phyloP scores from a whole-genome alignment of 1,140 invertebrate genomes.

The Adelges cooleyi region DNA sequence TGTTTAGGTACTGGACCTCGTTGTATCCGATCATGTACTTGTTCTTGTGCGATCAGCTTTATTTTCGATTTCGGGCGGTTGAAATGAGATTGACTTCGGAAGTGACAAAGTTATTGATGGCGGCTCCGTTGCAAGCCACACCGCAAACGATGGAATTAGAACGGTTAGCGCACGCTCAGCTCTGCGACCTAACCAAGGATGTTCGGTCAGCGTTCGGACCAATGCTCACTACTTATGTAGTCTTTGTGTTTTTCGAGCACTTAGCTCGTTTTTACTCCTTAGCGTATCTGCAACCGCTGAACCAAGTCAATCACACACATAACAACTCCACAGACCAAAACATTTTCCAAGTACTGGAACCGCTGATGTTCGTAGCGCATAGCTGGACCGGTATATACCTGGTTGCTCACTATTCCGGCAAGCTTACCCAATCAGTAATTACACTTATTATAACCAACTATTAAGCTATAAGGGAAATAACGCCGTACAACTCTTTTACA shows the following conservation, averaged over 20 bases:
- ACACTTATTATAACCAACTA: too few species aligned
- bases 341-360: background rate
- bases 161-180: conserved; percentile 6
- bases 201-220: background rate
- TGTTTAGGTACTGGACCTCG: conserved; percentile 14
- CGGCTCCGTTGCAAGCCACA: background rate
- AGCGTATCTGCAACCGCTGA: background rate
- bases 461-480: too few species aligned
- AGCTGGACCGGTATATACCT: conserved; percentile 10
- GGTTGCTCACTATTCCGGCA: conserved; percentile 2
- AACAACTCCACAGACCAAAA: background rate
- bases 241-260: conserved; percentile 13
- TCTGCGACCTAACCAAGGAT: conserved; percentile 9
- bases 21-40: conserved; percentile 7
- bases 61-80: background rate
- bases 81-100: background rate
- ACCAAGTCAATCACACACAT: background rate
- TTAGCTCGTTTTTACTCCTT: conserved; percentile 9
- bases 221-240: background rate
- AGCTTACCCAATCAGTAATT: conserved; percentile 5
- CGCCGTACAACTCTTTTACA: too few species aligned
- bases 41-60: conserved; percentile 12
- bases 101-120: background rate
- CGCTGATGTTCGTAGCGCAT: background rate
- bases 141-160: background rate